Conservation (phyloP, 1,140 invertebrate species). For the Hesperophylax magnus region DNA sequence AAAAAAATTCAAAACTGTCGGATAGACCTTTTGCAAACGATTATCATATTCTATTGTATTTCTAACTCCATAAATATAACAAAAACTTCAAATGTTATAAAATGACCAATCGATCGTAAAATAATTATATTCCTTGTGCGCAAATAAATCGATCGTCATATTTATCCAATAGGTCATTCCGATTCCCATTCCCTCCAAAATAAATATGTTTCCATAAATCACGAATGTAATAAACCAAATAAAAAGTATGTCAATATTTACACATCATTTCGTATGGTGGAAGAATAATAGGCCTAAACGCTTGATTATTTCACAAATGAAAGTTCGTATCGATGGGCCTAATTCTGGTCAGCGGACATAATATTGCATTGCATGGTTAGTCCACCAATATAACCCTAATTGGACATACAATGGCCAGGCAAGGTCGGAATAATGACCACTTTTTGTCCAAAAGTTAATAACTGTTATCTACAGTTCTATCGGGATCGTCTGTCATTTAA, state of each 20-base stretch:
- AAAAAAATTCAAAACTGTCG: too few species aligned
- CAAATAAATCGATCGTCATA: too few species aligned
- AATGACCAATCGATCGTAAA: too few species aligned
- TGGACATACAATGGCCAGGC: constrained; percentile 16
- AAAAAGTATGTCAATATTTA: constrained; percentile 26
- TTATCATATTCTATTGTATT: too few species aligned
- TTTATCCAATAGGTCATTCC: too few species aligned
- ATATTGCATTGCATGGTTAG: not conserved
- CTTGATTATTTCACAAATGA: constrained; percentile 29
- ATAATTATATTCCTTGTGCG: too few species aligned
- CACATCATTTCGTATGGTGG: constrained; percentile 7
- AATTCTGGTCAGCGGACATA: not conserved
- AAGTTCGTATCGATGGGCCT: constrained; percentile 15
- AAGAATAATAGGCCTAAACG: not conserved
- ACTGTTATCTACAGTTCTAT: constrained; percentile 44
- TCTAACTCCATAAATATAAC: too few species aligned
- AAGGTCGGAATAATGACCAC: constrained; percentile 29
- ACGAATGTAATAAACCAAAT: constrained; percentile 1
- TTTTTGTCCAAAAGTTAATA: constrained; percentile 48
- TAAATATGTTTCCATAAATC: not conserved
- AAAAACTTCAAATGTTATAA: too few species aligned
- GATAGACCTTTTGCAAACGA: too few species aligned
- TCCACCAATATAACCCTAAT: constrained; percentile 10
- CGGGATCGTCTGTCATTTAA: not conserved
- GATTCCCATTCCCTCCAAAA: not conserved